Percentiles rank a stretch among this genome's conserved stretches.
Evolutionary conservation across 1,140 invertebrate species (phyloP).

Genomic region (Ostrea edulis): DNA sequence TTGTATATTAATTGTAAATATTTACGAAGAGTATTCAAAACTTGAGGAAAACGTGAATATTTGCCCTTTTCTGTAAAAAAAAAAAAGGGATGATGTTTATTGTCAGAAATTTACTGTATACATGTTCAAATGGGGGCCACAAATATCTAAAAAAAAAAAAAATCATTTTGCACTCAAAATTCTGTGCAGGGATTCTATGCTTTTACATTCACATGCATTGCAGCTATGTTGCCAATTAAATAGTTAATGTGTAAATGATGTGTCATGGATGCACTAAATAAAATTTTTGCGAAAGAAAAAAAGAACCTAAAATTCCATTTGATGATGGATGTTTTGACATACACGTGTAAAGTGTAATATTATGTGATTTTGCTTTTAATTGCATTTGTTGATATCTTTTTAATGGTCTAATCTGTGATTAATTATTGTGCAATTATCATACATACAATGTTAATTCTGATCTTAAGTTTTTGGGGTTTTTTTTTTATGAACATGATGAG

Average conservation of each 20-base stretch:
- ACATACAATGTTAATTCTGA: constrained; percentile 7
- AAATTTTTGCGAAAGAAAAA: neutral
- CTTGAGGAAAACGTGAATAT: neutral
- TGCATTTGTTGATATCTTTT: neutral
- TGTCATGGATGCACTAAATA: neutral
- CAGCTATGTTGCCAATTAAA: neutral
- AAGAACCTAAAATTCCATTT: constrained; percentile 12
- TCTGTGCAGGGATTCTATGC: neutral
- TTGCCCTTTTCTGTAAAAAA: neutral
- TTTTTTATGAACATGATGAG: neutral
- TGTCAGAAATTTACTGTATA: constrained; percentile 16
- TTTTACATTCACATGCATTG: constrained; percentile 5
- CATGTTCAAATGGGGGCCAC: constrained; percentile 34
- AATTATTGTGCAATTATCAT: constrained; percentile 15
- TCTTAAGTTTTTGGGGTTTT: neutral
- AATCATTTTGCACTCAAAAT: neutral
- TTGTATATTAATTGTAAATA: neutral
- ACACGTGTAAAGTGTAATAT: neutral
- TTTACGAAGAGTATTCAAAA: constrained; percentile 20
- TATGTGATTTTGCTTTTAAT: neutral
- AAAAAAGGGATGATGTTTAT: neutral
- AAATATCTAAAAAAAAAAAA: too few species aligned
- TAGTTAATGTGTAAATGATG: neutral
- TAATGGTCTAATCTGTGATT: constrained; percentile 2
- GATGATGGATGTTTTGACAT: constrained; percentile 23